These are phyloP conservation scores for Endomychus coccineus DNA, from an alignment of 2,888 invertebrate species.

Conservation along the genomic window DNA sequence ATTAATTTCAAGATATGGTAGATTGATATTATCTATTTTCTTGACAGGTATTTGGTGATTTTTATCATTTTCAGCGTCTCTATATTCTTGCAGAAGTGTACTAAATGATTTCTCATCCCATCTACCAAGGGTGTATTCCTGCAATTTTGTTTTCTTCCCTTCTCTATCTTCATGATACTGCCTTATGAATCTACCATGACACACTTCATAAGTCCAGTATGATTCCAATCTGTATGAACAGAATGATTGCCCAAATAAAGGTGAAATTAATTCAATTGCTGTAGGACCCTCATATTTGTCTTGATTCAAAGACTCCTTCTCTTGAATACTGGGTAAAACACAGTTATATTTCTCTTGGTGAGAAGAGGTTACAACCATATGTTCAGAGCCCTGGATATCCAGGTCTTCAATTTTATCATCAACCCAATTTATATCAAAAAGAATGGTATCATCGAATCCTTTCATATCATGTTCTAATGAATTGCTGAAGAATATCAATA, in stretches of 20 bases:
- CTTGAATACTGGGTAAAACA: constrained; percentile 61
- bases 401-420: constrained; percentile 41
- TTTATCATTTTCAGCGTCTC: constrained; percentile 47
- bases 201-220: constrained; percentile 96
- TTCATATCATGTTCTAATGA: constrained; percentile 60
- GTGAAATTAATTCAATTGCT: constrained; percentile 68
- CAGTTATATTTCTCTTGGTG: constrained; percentile 81
- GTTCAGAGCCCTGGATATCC: constrained; percentile 46
- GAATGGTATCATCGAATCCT: constrained; percentile 74
- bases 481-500: no score
- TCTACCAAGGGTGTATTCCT: constrained; percentile 79
- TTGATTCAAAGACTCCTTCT: constrained; percentile 47
- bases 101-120: constrained; percentile 62
- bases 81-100: constrained; percentile 49
- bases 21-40: constrained; percentile 79
- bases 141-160: constrained; percentile 70
- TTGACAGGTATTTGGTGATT: constrained; percentile 47
- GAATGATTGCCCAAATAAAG: constrained; percentile 67
- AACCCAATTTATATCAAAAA: constrained; percentile 75
- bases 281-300: constrained; percentile 65
- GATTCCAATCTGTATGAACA: constrained; percentile 83
- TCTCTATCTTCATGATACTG: constrained; percentile 96
- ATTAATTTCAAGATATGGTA: constrained; percentile 82
- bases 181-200: constrained; percentile 83
- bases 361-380: constrained; percentile 62